These are phyloP conservation scores for Pseudomugil tenellus DNA, from an alignment of 2,797 vertebrate species.

Conservation along the genomic window DNA sequence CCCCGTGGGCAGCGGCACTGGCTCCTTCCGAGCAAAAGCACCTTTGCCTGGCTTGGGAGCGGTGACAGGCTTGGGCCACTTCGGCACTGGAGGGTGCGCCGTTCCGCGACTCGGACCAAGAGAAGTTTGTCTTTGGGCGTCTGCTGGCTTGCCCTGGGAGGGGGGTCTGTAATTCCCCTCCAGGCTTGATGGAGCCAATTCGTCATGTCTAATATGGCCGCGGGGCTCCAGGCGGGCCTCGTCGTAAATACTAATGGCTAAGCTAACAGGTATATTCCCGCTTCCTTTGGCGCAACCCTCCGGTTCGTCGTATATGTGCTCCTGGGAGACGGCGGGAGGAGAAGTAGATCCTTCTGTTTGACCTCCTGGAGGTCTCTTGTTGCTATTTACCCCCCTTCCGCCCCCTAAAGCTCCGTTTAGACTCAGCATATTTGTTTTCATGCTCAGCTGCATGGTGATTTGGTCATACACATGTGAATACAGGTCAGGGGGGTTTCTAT, in stretches of 20 bases:
- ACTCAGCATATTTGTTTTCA: slow-evolving; percentile 54
- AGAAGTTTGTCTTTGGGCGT: slow-evolving; percentile 40
- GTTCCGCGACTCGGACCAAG: slow-evolving; percentile 10
- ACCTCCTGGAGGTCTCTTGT: slow-evolving; percentile 63
- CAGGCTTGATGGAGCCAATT: slow-evolving; percentile 34
- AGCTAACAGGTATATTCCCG: accelerated
- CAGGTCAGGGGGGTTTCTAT: slow-evolving; percentile 52
- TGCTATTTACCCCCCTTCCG: slow-evolving; percentile 34
- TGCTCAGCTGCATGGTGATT: slow-evolving; percentile 73
- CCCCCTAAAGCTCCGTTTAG: slow-evolving; percentile 61
- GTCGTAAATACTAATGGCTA: slow-evolving; percentile 79
- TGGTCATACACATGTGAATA: slow-evolving; percentile 84
- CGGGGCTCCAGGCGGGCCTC: slow-evolving; percentile 78
- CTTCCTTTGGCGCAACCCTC: slow-evolving; percentile 82
- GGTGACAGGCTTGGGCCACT: slow-evolving; percentile 84
- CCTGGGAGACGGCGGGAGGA: slow-evolving; percentile 38
- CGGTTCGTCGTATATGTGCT: slow-evolving; percentile 95
- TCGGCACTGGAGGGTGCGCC: slow-evolving; percentile 42
- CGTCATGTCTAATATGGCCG: slow-evolving; percentile 83
- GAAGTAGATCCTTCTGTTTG: slow-evolving; percentile 42
- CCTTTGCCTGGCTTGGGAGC: slow-evolving; percentile 86
- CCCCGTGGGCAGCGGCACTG: slow-evolving; percentile 50
- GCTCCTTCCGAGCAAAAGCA: slow-evolving; percentile 67
- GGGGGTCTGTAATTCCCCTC: slow-evolving; percentile 85
- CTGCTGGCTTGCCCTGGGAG: slow-evolving; percentile 48